Evolutionary conservation across 2,113 vertebrate species (phyloP), one percentile per base, ranked within the genome.

Genomic region (Actinemys pallida): DNA sequence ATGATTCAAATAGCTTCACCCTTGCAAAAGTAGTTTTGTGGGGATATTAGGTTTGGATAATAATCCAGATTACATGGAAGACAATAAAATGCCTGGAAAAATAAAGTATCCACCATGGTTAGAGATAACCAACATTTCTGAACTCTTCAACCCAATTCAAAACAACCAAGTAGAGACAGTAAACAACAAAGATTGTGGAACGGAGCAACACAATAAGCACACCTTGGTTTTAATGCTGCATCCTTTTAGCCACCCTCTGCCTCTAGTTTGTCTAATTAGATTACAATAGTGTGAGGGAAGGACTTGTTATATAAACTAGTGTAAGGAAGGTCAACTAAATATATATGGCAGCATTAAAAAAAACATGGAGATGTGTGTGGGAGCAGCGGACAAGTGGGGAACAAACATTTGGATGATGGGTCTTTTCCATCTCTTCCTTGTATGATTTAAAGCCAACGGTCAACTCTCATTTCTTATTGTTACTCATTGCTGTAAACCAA

Each of bases 21-120:
- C 81, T 95, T 88, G 90, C 53, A 95, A 96, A 96, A 95, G 90
- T 85, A 92, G 57, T 96, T 94, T 83, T 72, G 92, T 88, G 78
- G 89, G 59, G 89, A 94, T 57, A 78, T 94, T 92, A 88, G 0
- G 8, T 80, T 93, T 95, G 69, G 93, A 69, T 87, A 90, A 91
- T 90, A 90, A 96, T 83, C 69, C 86, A 80, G 75, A 50, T 31
- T 49, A 87, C 83, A 85, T 78, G 35, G 8, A 53, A 57, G 24
- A n/a, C 83, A 35, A 90, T 10, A 87, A 93, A 75, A 53, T 17
- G 19, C 3, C 9, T 0, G 2, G 27, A 86, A 86, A 92, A 94
- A 94, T 95, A 93, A 12, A 19, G 1, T n/a, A 83, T 92, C 1
- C 80, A 3, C 9, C 31, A 6, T 2, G 49, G 81, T 2, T 89